Conservation (phyloP, 2,888 invertebrate genomes). For the Brachypterus glaber region DNA sequence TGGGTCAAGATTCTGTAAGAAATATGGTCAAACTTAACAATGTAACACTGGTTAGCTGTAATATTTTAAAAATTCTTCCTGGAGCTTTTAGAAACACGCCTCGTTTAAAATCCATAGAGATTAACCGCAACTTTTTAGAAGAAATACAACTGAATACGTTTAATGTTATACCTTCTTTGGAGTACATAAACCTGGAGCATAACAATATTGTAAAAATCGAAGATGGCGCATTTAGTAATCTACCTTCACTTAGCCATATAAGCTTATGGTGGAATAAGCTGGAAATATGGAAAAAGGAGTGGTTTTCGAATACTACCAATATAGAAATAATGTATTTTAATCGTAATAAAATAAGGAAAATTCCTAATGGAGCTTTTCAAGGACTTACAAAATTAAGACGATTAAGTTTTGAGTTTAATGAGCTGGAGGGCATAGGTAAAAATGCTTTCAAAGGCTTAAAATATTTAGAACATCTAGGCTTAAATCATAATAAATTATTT, state of each 20-base stretch:
- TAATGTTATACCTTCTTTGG: conserved; percentile 16
- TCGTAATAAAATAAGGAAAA: conserved; percentile 19
- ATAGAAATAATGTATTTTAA: conserved; percentile 24
- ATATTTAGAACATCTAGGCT: conserved; percentile 22
- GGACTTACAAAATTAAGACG: conserved; percentile 18
- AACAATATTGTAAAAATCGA: conserved; percentile 22
- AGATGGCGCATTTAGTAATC: conserved; percentile 20
- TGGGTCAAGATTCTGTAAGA: conserved; percentile 18
- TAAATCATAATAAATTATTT: conserved; percentile 23
- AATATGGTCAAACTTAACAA: conserved; percentile 20
- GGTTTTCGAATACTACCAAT: conserved; percentile 23
- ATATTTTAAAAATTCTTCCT: conserved; percentile 11
- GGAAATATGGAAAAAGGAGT: conserved; percentile 22
- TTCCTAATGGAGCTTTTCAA: conserved; percentile 23
- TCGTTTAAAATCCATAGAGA: conserved; percentile 11
- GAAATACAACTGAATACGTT: conserved; percentile 17
- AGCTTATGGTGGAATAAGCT: conserved; percentile 19
- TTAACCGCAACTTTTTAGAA: conserved; percentile 13
- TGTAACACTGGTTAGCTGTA: conserved; percentile 16
- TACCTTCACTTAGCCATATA: conserved; percentile 18
- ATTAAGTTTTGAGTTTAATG: conserved; percentile 24
- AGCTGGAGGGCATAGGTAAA: conserved; percentile 21
- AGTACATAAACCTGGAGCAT: conserved; percentile 19
- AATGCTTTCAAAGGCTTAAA: conserved; percentile 23
- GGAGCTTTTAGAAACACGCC: conserved; percentile 19